Base-by-base conservation (phyloP, 2,113 vertebrate species). In the Osmerus mordax region DNA sequence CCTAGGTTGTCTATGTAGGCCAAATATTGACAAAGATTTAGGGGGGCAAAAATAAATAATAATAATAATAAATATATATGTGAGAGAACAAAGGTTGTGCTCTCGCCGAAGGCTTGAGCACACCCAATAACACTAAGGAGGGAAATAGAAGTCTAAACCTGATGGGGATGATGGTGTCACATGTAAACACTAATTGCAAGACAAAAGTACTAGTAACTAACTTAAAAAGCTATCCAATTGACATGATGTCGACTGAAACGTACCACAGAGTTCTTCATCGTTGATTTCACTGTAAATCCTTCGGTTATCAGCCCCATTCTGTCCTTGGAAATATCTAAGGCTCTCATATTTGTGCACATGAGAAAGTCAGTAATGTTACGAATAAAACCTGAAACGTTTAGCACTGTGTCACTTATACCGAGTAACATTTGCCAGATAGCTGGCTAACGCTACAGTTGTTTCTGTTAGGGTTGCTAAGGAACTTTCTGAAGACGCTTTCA, bases 231-330 rank as follows among this genome's bases (percentile, higher is more conserved):
- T 47, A 47, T 4, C 19, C 23, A 19, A 11, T 23, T 23, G 58
- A 29, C 12, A 64, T 18, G 62, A n/a, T n/a, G 2, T 47, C 25
- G 60, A 63, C 25, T 32, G 25, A 65, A 65, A 86, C 92, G 90
- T 77, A 93, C 92, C 89, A 87, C 83, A 0, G 83, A 79, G 84
- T 90, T 91, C 78, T 85, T 91, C 87, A 91, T 88, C 0, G 68
- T 81, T 56, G 91, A 82, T 73, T 83, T 90, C 7, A 88, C 59
- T 1, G 90, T 90, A 76, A 92, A 92, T 18, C 85, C 90, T 32
- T 83, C 68, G 0, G 89, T 74, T 65, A 71, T 85, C 4, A 86
- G n/a, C 41, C 84, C 69, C 12, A 2, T 69, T 28, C 54, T 74
- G 3, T 25, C 68, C 75, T 54, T 86, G 36, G 3, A 74, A 72